phyloP scores from a whole-genome alignment of 2,888 invertebrate species.

The Parnassius glacialis region DNA sequence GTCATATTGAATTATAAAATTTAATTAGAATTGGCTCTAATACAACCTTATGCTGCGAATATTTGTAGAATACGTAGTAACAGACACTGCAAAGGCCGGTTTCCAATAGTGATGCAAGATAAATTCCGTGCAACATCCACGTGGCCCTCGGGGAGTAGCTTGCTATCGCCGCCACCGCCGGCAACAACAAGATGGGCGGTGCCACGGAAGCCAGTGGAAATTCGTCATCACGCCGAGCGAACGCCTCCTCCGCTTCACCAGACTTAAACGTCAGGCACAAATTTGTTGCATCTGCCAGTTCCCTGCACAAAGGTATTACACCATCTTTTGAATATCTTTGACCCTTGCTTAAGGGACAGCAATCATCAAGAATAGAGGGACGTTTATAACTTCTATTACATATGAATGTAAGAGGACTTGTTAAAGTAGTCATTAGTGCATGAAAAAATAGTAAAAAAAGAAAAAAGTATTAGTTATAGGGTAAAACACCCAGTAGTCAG shows the following conservation, averaged over 20 bases:
- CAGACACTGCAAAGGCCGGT: constrained; percentile 59
- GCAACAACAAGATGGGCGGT: constrained; percentile 68
- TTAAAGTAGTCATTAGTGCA: no score
- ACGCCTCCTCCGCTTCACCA: constrained; percentile 55
- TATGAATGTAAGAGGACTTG: no score
- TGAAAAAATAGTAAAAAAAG: no score
- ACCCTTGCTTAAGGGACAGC: neutral
- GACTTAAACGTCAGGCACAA: constrained; percentile 66
- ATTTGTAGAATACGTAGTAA: constrained; percentile 60
- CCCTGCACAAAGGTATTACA: constrained; percentile 45
- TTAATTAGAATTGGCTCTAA: no score
- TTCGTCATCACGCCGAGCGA: constrained; percentile 54
- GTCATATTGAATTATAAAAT: no score
- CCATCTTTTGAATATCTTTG: neutral
- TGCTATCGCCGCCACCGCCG: constrained; percentile 62
- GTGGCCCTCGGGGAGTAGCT: constrained; percentile 60
- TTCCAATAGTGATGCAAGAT: constrained; percentile 60
- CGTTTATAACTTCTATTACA: no score
- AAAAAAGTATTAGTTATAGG: no score
- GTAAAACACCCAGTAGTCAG: no score
- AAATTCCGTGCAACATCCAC: constrained; percentile 58
- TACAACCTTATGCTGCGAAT: constrained; percentile 58
- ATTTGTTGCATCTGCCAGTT: constrained; percentile 67
- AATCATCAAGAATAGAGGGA: no score
- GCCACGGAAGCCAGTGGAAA: constrained; percentile 60